Percentiles rank a stretch among this genome's conserved stretches.
Conservation (phyloP, 64 coral and sea anemone species). For the Stylophora pistillata region DNA sequence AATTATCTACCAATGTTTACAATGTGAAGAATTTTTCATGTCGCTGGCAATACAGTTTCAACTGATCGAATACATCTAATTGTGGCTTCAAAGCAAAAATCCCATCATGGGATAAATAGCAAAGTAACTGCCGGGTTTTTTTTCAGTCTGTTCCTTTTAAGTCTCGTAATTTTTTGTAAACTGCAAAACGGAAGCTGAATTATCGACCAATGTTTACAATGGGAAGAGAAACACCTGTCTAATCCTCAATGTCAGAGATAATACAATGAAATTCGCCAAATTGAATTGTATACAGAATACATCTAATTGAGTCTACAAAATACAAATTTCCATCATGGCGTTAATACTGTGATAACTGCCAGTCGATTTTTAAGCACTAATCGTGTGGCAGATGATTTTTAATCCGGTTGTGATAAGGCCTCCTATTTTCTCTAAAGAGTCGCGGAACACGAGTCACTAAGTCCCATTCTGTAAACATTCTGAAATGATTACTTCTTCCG, state of each 20-base stretch:
- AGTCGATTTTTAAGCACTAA: background rate
- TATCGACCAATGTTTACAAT: background rate
- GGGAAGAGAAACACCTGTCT: background rate
- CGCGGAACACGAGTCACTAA: too few species aligned
- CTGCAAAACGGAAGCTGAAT: background rate
- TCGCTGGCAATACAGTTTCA: background rate
- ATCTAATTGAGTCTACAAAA: constrained; percentile 14
- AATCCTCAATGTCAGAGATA: background rate
- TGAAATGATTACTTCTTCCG: too few species aligned
- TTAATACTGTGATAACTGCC: background rate
- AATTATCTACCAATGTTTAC: constrained; percentile 14
- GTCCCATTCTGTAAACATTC: too few species aligned
- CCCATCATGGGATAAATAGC: background rate
- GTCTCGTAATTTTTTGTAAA: background rate
- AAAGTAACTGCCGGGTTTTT: background rate
- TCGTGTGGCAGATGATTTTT: too few species aligned
- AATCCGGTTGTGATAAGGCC: background rate
- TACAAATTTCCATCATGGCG: background rate
- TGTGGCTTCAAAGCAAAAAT: background rate
- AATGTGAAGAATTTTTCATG: background rate
- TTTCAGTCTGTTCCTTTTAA: background rate
- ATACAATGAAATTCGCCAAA: background rate
- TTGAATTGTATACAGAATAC: too few species aligned
- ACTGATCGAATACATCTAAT: constrained; percentile 3
- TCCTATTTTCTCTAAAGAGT: background rate